Percentiles rank a stretch among this genome's conserved stretches.
These are phyloP conservation scores for Synaphobranchus kaupii DNA, from an alignment of 2,797 vertebrate species.

Conservation along the genomic window DNA sequence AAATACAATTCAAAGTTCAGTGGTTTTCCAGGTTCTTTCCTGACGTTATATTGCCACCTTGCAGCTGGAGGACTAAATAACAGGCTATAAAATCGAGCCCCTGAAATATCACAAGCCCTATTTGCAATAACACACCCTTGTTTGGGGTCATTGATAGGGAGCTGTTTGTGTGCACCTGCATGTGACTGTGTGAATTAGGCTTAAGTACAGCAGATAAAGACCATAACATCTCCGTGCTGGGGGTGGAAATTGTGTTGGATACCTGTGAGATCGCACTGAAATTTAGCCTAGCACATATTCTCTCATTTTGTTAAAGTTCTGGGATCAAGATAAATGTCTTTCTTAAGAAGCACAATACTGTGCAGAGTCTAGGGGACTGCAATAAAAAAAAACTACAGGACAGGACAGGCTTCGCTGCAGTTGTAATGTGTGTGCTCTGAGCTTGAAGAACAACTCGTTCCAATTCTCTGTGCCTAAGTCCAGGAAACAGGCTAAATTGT, in stretches of 20 bases:
- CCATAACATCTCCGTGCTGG: background rate
- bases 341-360: background rate
- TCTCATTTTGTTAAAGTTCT: background rate
- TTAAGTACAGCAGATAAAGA: constrained; percentile 19
- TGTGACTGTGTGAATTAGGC: constrained; percentile 12
- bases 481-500: background rate
- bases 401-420: background rate
- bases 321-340: background rate
- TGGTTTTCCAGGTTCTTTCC: background rate
- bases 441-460: background rate
- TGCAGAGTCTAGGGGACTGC: background rate
- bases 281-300: constrained; percentile 10
- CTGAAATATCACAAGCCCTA: background rate
- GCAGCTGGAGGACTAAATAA: background rate
- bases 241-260: background rate
- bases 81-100: background rate
- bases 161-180: background rate
- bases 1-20: background rate
- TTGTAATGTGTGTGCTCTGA: background rate
- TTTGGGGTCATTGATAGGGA: background rate
- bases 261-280: constrained; percentile 4
- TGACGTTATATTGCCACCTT: background rate
- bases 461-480: background rate
- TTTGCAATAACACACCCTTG: background rate
- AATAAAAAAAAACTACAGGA: background rate